Base-by-base conservation (phyloP, 2,797 vertebrate species). In the Neomorphus geoffroyi region DNA sequence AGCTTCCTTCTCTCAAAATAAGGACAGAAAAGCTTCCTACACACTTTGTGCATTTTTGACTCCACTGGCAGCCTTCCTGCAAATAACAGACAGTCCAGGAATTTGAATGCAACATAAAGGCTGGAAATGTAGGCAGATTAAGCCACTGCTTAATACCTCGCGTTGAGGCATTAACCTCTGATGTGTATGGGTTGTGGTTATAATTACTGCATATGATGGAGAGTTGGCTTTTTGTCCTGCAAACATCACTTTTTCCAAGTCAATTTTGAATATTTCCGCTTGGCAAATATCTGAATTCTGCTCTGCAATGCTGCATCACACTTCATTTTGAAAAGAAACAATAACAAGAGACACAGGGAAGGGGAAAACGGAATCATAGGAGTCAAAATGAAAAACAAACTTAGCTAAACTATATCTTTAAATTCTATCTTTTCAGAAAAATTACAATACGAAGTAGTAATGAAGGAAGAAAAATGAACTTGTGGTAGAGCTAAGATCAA, bases 261-360 rank as follows among this genome's bases (percentile, higher is more conserved):
- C 51, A 57, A 27, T 32, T 30, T 9, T 46, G 37, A 57, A 46
- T 9, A 19, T 35, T 37, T 30, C 80, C 33, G 13, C 28, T 7
- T 17, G 56, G 35, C 11, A 4, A 13, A 2, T 32, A 46, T 58
- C 65, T 54, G 41, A 73, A 48, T 54, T 45, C 39, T 45, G 43
- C 10, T 6, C 33, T 26, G 35, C 28, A 33, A 32, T 4, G 27
- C 64, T 23, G 50, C 45, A 1, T 11, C 30, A 28, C 28, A 11
- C 4, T 45, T 51, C 13, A 6, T 23, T 64, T 78, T 39, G 66
- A 58, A 65, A 65, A 69, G 26, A 53, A 78, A 37, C 18, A 45
- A 12, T 26, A 65, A 11, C 1, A 35, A 58, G 32, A 16, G 16
- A 10, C 11, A 10, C 3, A 3, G 0, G 1, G 67, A 35, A 33